Percentiles rank a stretch among this genome's conserved stretches.
Conservation (phyloP, 2,888 invertebrate species). For the Yponomeuta cagnagella region DNA sequence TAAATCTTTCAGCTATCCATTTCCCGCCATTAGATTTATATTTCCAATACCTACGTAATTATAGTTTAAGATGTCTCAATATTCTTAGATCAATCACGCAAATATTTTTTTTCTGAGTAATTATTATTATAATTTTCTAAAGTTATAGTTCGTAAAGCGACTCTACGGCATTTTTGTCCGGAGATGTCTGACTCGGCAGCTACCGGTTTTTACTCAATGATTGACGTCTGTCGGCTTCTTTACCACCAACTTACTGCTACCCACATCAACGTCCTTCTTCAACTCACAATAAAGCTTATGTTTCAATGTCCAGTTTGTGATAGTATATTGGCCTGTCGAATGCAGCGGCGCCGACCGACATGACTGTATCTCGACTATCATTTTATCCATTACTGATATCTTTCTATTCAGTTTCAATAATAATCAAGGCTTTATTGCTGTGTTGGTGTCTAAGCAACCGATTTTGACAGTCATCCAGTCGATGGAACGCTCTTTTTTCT, state of each 20-base stretch:
- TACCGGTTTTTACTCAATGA: slow-evolving; percentile 74
- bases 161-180: slow-evolving; percentile 5
- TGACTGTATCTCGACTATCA: slow-evolving; percentile 69
- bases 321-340: slow-evolving; percentile 38
- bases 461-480: slow-evolving; percentile 15
- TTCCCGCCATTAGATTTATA: no score
- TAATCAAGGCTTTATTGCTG: slow-evolving; percentile 46
- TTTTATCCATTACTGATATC: slow-evolving; percentile 66
- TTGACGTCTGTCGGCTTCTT: slow-evolving; percentile 74
- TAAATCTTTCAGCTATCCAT: no score
- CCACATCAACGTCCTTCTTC: slow-evolving; percentile 23
- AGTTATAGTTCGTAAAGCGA: neutral
- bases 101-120: no score
- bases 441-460: slow-evolving; percentile 17
- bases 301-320: slow-evolving; percentile 23
- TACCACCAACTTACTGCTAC: slow-evolving; percentile 41
- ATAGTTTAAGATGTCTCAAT: neutral
- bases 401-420: slow-evolving; percentile 67
- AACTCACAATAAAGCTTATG: slow-evolving; percentile 27
- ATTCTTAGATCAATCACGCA: neutral
- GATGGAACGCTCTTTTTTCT: slow-evolving; percentile 19
- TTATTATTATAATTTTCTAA: neutral
- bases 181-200: slow-evolving; percentile 62
- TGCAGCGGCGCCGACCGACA: slow-evolving; percentile 66
- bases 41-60: neutral